These are phyloP conservation scores for Cyrtonyx montezumae DNA, from an alignment of 2,113 vertebrate species.

Conservation along the genomic window DNA sequence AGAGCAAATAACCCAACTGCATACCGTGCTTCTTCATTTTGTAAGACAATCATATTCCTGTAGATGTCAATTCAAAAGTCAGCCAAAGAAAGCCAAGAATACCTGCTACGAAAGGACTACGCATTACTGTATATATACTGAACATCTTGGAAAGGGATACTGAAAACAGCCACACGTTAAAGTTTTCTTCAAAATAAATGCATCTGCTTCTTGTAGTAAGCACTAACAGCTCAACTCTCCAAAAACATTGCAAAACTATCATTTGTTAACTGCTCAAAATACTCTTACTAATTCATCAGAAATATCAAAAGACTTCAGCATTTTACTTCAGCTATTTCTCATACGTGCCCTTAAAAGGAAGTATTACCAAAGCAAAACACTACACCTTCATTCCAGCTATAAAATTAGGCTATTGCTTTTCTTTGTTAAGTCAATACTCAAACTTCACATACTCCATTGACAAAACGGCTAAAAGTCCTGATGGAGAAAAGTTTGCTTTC, in stretches of 20 bases:
- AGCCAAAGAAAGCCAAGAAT: neutral
- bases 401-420: neutral
- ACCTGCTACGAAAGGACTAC: neutral
- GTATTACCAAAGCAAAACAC: neutral
- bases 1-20: neutral
- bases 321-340: neutral
- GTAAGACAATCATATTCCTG: neutral
- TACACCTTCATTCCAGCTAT: neutral
- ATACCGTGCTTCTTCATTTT: neutral
- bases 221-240: neutral
- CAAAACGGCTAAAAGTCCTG: neutral
- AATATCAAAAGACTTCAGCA: neutral
- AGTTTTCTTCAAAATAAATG: neutral
- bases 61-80: neutral
- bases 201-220: neutral
- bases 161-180: neutral
- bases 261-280: neutral
- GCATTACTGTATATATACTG: neutral
- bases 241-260: neutral
- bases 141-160: neutral
- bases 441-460: neutral
- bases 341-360: neutral
- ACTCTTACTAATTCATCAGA: neutral
- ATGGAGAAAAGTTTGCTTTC: neutral
- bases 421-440: neutral